Percentiles rank a stretch among this genome's conserved stretches.
These are phyloP conservation scores for Zenarchopterus dispar DNA, from an alignment of 2,797 vertebrate species.

Conservation along the genomic window DNA sequence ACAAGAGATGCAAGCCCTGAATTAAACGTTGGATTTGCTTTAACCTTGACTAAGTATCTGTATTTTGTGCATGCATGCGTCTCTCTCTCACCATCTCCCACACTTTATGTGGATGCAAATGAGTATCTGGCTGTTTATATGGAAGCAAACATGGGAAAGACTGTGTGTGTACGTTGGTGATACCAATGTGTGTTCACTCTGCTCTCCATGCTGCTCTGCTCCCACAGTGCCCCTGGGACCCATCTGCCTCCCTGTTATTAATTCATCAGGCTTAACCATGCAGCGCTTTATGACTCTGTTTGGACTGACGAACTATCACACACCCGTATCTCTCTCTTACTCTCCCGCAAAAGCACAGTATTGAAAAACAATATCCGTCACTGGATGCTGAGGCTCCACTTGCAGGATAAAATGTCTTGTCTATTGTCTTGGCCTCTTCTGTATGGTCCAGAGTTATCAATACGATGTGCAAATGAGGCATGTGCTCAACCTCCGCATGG, in stretches of 20 bases:
- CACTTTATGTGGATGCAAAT: constrained; percentile 53
- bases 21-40: constrained; percentile 32
- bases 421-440: constrained; percentile 24
- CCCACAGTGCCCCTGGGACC: constrained; percentile 83
- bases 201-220: constrained; percentile 74
- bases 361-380: constrained; percentile 72
- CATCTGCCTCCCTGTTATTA: constrained; percentile 86
- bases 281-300: constrained; percentile 84
- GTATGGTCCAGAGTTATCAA: constrained; percentile 14
- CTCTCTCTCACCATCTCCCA: constrained; percentile 31
- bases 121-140: constrained; percentile 33
- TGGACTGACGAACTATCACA: constrained; percentile 82
- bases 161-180: constrained; percentile 45
- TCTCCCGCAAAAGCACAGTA: constrained; percentile 41
- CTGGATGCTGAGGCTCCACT: constrained; percentile 46
- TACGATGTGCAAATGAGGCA: not conserved
- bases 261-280: constrained; percentile 87
- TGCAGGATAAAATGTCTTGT: constrained; percentile 37
- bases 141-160: constrained; percentile 24
- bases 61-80: not conserved
- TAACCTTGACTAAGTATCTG: constrained; percentile 45
- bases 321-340: constrained; percentile 53
- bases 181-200: constrained; percentile 56
- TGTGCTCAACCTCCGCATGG: too few relatives aligned
- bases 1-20: constrained; percentile 8